These are phyloP conservation scores for Icerya purchasi DNA, from an alignment of 2,888 invertebrate species.

Conservation along the genomic window DNA sequence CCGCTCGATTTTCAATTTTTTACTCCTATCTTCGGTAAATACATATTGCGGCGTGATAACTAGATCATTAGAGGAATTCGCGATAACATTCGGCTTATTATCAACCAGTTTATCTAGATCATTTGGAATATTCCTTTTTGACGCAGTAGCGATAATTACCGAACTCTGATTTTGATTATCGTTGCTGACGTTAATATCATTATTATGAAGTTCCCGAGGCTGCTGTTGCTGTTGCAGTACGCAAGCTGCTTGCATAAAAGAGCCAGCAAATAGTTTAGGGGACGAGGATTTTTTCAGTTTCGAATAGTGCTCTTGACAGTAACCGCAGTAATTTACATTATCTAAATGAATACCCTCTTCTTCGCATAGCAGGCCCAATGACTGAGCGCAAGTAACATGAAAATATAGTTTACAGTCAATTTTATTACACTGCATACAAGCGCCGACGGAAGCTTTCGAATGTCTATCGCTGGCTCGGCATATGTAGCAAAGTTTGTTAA, in stretches of 20 bases:
- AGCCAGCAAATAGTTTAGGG: too few relatives aligned
- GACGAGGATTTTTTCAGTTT: slow-evolving; percentile 48
- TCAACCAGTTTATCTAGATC: too few relatives aligned
- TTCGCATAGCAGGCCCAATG: slow-evolving; percentile 79
- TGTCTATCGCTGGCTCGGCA: slow-evolving; percentile 76
- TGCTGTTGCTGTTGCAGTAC: background rate
- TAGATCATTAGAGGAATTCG: too few relatives aligned
- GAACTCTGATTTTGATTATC: too few relatives aligned
- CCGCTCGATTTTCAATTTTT: too few relatives aligned
- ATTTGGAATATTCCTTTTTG: too few relatives aligned
- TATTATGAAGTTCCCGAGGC: background rate
- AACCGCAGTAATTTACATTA: slow-evolving; percentile 96
- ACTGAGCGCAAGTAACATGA: slow-evolving; percentile 95
- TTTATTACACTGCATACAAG: slow-evolving; percentile 97
- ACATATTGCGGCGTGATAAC: too few relatives aligned
- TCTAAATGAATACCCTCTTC: slow-evolving; percentile 89
- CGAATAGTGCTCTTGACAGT: slow-evolving; percentile 87
- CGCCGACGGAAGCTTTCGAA: slow-evolving; percentile 53
- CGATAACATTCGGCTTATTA: too few relatives aligned
- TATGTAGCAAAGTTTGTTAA: slow-evolving; percentile 87
- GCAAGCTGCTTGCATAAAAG: too few relatives aligned
- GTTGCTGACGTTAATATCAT: background rate
- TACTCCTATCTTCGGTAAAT: too few relatives aligned
- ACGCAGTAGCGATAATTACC: too few relatives aligned
- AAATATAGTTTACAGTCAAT: slow-evolving; percentile 88